Percentiles rank a stretch among this genome's conserved stretches.
Conservation (phyloP, 2,797 vertebrate species). For the Diplodus sargus region DNA sequence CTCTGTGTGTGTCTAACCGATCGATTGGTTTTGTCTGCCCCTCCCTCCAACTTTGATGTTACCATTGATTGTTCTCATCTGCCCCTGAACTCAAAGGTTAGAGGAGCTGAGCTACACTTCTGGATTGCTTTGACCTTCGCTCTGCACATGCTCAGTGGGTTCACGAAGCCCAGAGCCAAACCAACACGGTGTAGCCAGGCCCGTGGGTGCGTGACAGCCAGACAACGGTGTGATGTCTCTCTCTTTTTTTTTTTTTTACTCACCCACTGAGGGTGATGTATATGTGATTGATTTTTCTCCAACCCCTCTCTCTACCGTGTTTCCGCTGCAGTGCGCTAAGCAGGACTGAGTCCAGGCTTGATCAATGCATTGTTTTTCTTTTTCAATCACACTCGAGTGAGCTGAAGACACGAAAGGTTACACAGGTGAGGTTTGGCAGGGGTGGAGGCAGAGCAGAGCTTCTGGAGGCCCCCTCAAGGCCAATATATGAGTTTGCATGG, state of each 20-base stretch:
- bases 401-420: conserved; percentile 84
- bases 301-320: conserved; percentile 71
- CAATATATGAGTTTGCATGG: conserved; percentile 58
- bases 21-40: conserved; percentile 81
- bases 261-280: conserved; percentile 82
- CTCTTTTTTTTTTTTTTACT: conserved; percentile 69
- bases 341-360: conserved; percentile 82
- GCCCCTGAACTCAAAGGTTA: conserved; percentile 85
- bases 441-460: conserved; percentile 70
- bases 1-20: conserved; percentile 75
- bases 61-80: conserved; percentile 82
- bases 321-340: conserved; percentile 82
- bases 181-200: conserved; percentile 72
- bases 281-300: conserved; percentile 85
- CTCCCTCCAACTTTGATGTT: conserved; percentile 82
- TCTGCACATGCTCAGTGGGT: conserved; percentile 81
- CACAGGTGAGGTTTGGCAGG: conserved; percentile 81
- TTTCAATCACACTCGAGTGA: conserved; percentile 84
- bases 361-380: conserved; percentile 87
- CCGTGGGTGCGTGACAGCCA: conserved; percentile 81
- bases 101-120: conserved; percentile 78
- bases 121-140: conserved; percentile 85
- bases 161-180: conserved; percentile 76
- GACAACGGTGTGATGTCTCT: conserved; percentile 79
- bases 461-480: conserved; percentile 74